Evolutionary conservation across 1,140 invertebrate species (phyloP), one percentile per base, ranked within the genome.

Genomic region (Coenobita brevimanus): DNA sequence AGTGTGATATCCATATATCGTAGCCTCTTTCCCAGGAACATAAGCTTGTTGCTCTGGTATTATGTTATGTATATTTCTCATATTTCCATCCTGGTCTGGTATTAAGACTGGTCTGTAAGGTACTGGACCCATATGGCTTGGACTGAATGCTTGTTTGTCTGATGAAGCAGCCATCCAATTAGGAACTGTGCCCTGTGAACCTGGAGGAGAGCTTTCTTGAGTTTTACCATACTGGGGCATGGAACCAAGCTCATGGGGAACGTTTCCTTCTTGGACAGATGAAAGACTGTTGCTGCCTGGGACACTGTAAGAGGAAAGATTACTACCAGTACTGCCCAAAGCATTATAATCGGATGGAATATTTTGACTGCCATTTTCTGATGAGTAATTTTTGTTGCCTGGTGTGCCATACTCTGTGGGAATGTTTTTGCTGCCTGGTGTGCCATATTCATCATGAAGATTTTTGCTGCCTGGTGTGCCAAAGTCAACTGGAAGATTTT

Each of bases 1-100:
- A 6, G 30, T 67, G 2, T 82, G 62, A 41, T 82, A 82, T 24
- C 43, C 38, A 69, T 69, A 62, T 24, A 82, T 43, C 21, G 46
- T 71, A 2, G 60, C 46, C 41, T 82, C 80, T 71, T 69, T 46
- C 13, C 4, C 41, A 50, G 64, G 80, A 30, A n/a, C 33, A 50
- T 69, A 50, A 8, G 60, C 10, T 24, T 82, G 80, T 24, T 76
- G 71, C 27, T 64, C 81, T 83, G 64, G 81, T 30, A 24, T 0
- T 30, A 36, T 33, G 27, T 64, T 64, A 13, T 46, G 67, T n/a
- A 46, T 46, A 36, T 30, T 46, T 54, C 38, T 38, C 15, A 33
- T 50, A 83, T 54, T 50, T 10, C 81, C 81, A 24, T 71, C 62
- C 60, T 83, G 81, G 15, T 71, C 71, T 84, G 82, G 69, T 21